Evolutionary conservation across 2,888 invertebrate species (phyloP).

Genomic region (Apotomis betuletana): DNA sequence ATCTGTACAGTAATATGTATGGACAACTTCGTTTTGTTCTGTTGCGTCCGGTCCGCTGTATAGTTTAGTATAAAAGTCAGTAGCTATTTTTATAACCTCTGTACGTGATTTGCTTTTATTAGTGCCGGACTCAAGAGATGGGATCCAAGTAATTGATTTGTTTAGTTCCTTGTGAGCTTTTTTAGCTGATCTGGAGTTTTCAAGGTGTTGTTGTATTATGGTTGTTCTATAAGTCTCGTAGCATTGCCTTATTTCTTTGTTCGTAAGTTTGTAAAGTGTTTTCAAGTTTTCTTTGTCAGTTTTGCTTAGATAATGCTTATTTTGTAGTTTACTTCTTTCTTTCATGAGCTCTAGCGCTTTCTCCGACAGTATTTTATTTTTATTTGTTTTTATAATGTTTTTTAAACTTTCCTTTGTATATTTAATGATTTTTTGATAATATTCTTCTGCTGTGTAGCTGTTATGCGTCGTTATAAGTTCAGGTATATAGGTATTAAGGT

Average conservation of each 20-base stretch:
- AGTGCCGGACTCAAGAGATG: background rate
- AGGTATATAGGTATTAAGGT: conserved; percentile 38
- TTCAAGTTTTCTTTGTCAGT: conserved; percentile 42
- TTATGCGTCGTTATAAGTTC: conserved; percentile 30
- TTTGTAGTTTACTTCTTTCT: conserved; percentile 18
- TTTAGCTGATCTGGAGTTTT: conserved; percentile 9
- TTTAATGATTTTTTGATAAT: conserved; percentile 37
- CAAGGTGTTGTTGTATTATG: conserved; percentile 5
- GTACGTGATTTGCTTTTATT: conserved; percentile 9
- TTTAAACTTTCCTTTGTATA: conserved; percentile 36
- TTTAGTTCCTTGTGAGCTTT: conserved; percentile 12
- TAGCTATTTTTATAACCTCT: conserved; percentile 13
- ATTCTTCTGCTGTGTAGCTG: conserved; percentile 32
- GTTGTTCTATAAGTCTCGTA: background rate
- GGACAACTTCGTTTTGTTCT: background rate
- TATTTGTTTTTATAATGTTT: conserved; percentile 28
- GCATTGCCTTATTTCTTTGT: conserved; percentile 42
- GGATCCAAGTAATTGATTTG: conserved; percentile 8
- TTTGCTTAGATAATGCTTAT: conserved; percentile 38
- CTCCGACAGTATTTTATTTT: too few relatives aligned
- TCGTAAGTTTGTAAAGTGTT: conserved; percentile 42
- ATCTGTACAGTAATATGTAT: background rate
- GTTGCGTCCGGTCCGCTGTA: background rate
- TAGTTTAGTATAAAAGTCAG: conserved; percentile 2
- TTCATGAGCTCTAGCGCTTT: too few relatives aligned